Conservation (phyloP, 2,888 invertebrate species). For the Meteorus colon region DNA sequence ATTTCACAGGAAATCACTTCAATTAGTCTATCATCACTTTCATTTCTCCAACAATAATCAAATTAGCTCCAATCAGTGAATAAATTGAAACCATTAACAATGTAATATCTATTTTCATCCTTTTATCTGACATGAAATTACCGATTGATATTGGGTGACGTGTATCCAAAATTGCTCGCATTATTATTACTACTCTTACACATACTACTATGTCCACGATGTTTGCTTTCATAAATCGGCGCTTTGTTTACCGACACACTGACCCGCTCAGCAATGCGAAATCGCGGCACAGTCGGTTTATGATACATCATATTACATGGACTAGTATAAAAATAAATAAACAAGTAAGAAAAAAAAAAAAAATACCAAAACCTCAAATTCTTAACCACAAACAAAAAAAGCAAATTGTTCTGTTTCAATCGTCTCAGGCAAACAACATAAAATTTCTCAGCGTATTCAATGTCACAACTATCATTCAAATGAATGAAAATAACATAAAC, state of each 20-base stretch:
- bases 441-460: not conserved
- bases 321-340: not conserved
- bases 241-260: constrained; percentile 69
- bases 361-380: constrained; percentile 19
- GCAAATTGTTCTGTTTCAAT: not conserved
- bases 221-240: constrained; percentile 65
- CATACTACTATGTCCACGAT: constrained; percentile 65
- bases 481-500: constrained; percentile 14
- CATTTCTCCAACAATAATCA: not conserved
- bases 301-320: constrained; percentile 68
- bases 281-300: constrained; percentile 71
- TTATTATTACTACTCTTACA: constrained; percentile 54
- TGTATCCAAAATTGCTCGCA: constrained; percentile 60
- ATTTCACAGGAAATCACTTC: no score
- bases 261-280: constrained; percentile 70
- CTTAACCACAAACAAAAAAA: not conserved
- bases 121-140: constrained; percentile 53
- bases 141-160: constrained; percentile 69
- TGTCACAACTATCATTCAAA: not conserved
- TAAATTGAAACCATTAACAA: no score
- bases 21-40: no score
- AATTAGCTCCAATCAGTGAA: not conserved
- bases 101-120: not conserved
- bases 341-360: constrained; percentile 12
- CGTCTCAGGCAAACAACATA: not conserved